Evolutionary conservation across 2,888 invertebrate genomes (phyloP).

Genomic region (Graphium colonna): DNA sequence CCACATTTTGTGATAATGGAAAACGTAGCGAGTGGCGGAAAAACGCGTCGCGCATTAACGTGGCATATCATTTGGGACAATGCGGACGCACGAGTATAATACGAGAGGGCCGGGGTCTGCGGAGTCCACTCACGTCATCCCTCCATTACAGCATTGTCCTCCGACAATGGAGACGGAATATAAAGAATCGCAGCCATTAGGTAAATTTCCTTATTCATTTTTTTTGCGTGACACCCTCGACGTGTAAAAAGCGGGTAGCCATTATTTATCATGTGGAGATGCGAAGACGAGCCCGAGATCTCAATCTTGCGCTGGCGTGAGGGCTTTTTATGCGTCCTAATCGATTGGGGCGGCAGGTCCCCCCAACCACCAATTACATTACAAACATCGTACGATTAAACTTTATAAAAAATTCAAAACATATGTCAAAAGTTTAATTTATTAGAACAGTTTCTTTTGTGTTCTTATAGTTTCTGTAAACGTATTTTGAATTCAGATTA

Average conservation of each 20-base stretch:
- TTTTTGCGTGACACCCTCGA: slow-evolving; percentile 75
- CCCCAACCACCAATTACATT: too few relatives aligned
- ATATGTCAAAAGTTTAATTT: too few relatives aligned
- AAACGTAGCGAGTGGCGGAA: not conserved
- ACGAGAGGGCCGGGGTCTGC: slow-evolving; percentile 43
- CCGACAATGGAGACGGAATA: slow-evolving; percentile 71
- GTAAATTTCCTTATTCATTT: slow-evolving; percentile 80
- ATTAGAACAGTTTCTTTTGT: too few relatives aligned
- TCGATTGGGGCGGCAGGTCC: slow-evolving; percentile 48
- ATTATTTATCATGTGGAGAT: slow-evolving; percentile 68
- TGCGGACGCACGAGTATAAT: slow-evolving; percentile 34
- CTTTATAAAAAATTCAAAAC: too few relatives aligned
- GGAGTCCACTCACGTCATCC: slow-evolving; percentile 71
- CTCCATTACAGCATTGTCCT: slow-evolving; percentile 77
- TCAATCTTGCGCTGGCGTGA: slow-evolving; percentile 56
- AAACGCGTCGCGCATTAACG: slow-evolving; percentile 1
- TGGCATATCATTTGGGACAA: slow-evolving; percentile 21
- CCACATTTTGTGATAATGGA: not conserved
- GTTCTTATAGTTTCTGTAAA: too few relatives aligned
- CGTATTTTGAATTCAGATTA: too few relatives aligned
- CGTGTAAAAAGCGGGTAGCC: slow-evolving; percentile 61
- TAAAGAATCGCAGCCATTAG: slow-evolving; percentile 79
- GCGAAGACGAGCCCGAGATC: slow-evolving; percentile 46
- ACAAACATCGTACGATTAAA: too few relatives aligned
- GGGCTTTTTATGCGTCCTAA: slow-evolving; percentile 52